A percentile compares a stretch with the other conserved stretches of the same genome.
These are phyloP conservation scores for Strix aluco DNA, from an alignment of 2,113 vertebrate genomes.

Conservation along the genomic window DNA sequence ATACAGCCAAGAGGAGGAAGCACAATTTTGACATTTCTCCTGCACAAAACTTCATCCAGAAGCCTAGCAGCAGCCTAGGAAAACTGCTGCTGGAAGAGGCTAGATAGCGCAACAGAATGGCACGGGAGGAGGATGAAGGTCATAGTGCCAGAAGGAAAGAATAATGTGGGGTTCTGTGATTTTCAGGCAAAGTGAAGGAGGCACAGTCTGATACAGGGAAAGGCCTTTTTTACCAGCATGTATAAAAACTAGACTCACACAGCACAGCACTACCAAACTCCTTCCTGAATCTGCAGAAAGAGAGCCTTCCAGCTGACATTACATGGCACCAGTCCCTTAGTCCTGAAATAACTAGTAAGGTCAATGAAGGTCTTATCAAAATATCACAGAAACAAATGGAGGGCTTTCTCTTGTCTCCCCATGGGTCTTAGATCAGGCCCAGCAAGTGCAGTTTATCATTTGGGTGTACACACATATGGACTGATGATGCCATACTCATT, in stretches of 20 bases:
- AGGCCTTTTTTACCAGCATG: neutral
- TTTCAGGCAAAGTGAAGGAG: neutral
- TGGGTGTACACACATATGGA: rapidly evolving
- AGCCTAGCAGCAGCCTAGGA: neutral
- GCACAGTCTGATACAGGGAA: neutral
- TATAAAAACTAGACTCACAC: neutral
- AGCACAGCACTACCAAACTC: neutral
- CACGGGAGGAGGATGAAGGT: neutral
- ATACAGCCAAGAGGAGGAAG: neutral
- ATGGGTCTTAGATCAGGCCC: neutral
- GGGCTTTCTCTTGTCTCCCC: neutral
- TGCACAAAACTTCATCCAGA: neutral
- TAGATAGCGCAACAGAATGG: neutral
- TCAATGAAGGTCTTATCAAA: neutral
- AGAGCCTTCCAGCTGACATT: neutral
- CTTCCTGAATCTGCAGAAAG: neutral
- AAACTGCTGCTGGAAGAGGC: neutral
- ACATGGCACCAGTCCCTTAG: neutral
- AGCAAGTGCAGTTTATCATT: neutral
- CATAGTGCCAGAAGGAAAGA: neutral
- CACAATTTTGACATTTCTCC: neutral
- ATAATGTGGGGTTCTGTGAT: neutral
- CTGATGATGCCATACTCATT: neutral
- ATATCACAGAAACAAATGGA: neutral
- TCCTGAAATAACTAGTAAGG: neutral